These are phyloP conservation scores for Pungitius pungitius DNA, from an alignment of 2,113 vertebrate genomes.

Conservation along the genomic window DNA sequence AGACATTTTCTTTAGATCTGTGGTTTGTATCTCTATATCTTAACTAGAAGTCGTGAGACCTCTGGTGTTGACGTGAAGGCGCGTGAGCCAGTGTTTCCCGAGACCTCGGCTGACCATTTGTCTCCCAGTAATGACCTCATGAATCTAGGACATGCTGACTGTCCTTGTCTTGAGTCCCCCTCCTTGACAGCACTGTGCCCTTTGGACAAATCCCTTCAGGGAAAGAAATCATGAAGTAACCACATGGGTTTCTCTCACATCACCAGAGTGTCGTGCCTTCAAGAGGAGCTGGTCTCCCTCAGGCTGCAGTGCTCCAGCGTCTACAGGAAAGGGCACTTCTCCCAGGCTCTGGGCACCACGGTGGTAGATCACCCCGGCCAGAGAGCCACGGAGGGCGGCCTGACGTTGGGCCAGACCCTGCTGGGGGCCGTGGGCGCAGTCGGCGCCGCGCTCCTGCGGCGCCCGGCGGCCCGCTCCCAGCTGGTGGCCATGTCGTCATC, in stretches of 20 bases:
- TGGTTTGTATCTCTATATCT: not conserved
- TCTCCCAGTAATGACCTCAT: too few species aligned
- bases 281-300: constrained; percentile 94
- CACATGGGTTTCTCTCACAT: not conserved
- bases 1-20: not conserved
- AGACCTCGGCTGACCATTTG: not conserved
- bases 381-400: constrained; percentile 75
- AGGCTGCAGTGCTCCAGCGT: constrained; percentile 92
- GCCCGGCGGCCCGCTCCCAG: constrained; percentile 90
- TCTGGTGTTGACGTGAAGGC: not conserved
- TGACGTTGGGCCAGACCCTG: constrained; percentile 81
- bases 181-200: not conserved
- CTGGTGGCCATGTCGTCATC: constrained; percentile 95
- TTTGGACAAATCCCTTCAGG: too few species aligned
- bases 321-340: constrained; percentile 93
- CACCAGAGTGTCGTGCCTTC: constrained; percentile 88
- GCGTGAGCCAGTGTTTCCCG: not conserved
- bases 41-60: not conserved
- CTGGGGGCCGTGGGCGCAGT: constrained; percentile 76
- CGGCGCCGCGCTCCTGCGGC: constrained; percentile 87
- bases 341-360: constrained; percentile 68
- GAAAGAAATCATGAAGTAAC: not conserved
- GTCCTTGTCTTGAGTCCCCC: not conserved
- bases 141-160: not conserved
- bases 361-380: constrained; percentile 74